Base-by-base conservation (phyloP, 2,888 invertebrate genomes). In the Gibbula magus region DNA sequence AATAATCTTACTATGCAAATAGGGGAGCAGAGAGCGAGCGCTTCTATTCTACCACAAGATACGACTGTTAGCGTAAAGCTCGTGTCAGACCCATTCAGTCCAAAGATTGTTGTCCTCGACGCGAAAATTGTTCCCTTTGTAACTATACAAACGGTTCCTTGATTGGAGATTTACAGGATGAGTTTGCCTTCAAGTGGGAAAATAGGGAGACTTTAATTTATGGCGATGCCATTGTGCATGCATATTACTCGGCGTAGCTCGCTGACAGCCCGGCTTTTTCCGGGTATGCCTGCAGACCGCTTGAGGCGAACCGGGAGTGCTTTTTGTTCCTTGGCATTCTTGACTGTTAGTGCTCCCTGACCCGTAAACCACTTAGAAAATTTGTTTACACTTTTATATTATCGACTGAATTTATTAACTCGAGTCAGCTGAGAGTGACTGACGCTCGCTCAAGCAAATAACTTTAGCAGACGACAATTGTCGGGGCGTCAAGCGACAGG, bases 1-100 rank as follows among this genome's bases (percentile, higher is more conserved):
- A 74, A 74, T 74, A 74, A 74, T 74, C 74, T 74, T 45, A 51
- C 74, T 74, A 74, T 74, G 74, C 74, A 74, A 74, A 74, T 74
- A 74, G 74, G 25, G 29, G 22, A 29, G 29, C 61, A 61, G 29
- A 13, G 29, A 29, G 61, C 4, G 61, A 61, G 61, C 10, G 61
- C 29, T 29, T 16, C 61, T 61, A 61, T 29, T 61, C 61, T 61
- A 61, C 61, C 61, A 61, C 61, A 61, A 61, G 61, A 61, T 29
- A 29, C 61, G 61, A 29, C 61, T 61, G 61, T 61, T 61, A 61
- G 61, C 61, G 61, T 29, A 61, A 61, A 61, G 61, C 61, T 25
- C 61, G 61, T 61, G 61, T 45, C 70, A 70, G 51, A 74, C 74
- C 39, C 74, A 51, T 74, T 39, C 45, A 74, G 51, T 25, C 20